These are phyloP conservation scores for Telmatochromis brichardi DNA, from an alignment of 2,113 vertebrate genomes.

Conservation along the genomic window DNA sequence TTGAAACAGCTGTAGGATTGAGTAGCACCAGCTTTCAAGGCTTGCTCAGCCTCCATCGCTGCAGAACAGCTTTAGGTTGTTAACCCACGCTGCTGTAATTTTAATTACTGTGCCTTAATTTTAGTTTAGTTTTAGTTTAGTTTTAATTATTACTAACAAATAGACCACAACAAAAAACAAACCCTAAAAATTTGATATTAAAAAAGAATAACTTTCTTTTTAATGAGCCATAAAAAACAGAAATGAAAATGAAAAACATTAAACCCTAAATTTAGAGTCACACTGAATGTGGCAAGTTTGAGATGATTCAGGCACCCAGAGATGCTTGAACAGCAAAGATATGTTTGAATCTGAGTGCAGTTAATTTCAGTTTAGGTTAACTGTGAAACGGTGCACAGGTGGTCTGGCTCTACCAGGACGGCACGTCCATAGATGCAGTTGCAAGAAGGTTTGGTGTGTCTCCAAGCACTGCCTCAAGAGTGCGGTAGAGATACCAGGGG, in stretches of 20 bases:
- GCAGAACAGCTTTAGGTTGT: neutral
- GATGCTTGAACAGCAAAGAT: neutral
- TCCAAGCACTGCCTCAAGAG: neutral
- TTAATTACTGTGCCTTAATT: neutral
- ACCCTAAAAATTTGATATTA: neutral
- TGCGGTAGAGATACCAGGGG: neutral
- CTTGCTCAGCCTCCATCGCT: neutral
- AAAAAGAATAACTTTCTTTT: neutral
- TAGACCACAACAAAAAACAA: neutral
- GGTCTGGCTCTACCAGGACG: neutral
- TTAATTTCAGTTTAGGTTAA: neutral
- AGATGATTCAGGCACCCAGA: neutral
- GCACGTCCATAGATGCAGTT: fast-evolving
- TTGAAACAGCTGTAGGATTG: neutral
- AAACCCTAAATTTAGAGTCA: neutral
- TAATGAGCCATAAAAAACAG: neutral
- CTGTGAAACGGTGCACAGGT: neutral
- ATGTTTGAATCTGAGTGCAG: neutral
- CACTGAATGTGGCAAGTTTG: neutral
- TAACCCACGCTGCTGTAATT: neutral
- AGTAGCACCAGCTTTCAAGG: neutral
- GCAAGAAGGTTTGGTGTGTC: neutral
- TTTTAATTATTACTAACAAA: neutral
- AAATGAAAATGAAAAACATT: neutral
- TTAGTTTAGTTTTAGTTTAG: no score